Evolutionary conservation across 2,888 invertebrate genomes (phyloP).

Genomic region (Tetramorium bicarinatum): DNA sequence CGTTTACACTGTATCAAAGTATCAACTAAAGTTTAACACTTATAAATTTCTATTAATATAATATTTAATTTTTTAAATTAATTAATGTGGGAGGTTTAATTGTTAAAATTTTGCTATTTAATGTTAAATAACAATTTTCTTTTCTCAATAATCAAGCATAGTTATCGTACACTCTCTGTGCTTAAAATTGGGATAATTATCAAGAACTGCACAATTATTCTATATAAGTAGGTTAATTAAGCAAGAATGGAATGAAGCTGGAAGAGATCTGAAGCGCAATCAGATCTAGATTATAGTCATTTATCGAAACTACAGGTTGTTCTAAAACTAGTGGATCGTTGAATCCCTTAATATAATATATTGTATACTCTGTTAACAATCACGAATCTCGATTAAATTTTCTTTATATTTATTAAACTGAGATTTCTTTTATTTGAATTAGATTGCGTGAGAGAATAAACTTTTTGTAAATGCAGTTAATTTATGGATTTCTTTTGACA

Average conservation of each 20-base stretch:
- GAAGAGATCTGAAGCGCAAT: slow-evolving; percentile 66
- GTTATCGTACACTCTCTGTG: slow-evolving; percentile 69
- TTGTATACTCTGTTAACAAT: background rate
- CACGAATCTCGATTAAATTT: slow-evolving; percentile 9
- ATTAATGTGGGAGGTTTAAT: background rate
- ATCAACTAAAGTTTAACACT: background rate
- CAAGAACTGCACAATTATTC: slow-evolving; percentile 83
- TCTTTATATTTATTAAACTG: slow-evolving; percentile 9
- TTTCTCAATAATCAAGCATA: background rate
- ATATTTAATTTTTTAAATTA: background rate
- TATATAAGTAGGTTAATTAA: slow-evolving; percentile 77
- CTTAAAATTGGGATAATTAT: slow-evolving; percentile 76
- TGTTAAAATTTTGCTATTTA: background rate
- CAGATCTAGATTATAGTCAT: slow-evolving; percentile 67
- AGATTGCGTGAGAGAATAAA: background rate
- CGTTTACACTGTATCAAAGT: background rate
- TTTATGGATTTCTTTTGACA: slow-evolving; percentile 4
- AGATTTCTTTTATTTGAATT: background rate
- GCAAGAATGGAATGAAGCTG: slow-evolving; percentile 70
- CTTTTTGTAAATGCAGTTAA: background rate
- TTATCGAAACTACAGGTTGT: slow-evolving; percentile 64
- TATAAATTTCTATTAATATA: background rate
- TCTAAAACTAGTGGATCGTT: slow-evolving; percentile 28
- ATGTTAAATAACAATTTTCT: background rate
- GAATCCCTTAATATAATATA: slow-evolving; percentile 14